Conservation (phyloP, 2,888 invertebrate genomes). For the Aricia artaxerxes region DNA sequence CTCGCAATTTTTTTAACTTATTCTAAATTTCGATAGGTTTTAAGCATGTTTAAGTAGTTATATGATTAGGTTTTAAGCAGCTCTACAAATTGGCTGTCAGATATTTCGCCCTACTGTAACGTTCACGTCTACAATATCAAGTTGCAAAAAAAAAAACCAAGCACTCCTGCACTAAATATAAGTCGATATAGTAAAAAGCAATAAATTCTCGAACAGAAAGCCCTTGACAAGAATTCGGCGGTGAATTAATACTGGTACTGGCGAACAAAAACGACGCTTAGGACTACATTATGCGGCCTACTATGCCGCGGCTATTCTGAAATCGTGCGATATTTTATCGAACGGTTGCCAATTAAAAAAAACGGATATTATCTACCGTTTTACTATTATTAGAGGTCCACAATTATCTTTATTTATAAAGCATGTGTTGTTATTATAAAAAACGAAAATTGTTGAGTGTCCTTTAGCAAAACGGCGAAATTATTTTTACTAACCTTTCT, state of each 20-base stretch:
- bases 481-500: too few species aligned
- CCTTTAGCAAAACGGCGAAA: too few species aligned
- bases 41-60: too few species aligned
- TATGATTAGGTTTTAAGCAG: neutral
- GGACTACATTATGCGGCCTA: slow-evolving; percentile 48
- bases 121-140: neutral
- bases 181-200: slow-evolving; percentile 29
- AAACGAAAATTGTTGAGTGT: too few species aligned
- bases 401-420: too few species aligned
- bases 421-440: too few species aligned
- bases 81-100: neutral
- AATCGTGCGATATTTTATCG: slow-evolving; percentile 34
- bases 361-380: too few species aligned
- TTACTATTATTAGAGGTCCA: too few species aligned
- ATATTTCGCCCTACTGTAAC: neutral
- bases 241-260: slow-evolving; percentile 54
- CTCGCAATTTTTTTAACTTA: too few species aligned
- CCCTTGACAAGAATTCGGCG: slow-evolving; percentile 41
- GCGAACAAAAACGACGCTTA: slow-evolving; percentile 54
- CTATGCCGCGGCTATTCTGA: slow-evolving; percentile 40
- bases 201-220: slow-evolving; percentile 34
- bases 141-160: neutral
- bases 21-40: too few species aligned
- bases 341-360: neutral
- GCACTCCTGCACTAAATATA: neutral